Percentiles rank a stretch among this genome's conserved stretches.
These are phyloP conservation scores for Limnephilus rhombicus DNA, from an alignment of 2,888 invertebrate species.

Conservation along the genomic window DNA sequence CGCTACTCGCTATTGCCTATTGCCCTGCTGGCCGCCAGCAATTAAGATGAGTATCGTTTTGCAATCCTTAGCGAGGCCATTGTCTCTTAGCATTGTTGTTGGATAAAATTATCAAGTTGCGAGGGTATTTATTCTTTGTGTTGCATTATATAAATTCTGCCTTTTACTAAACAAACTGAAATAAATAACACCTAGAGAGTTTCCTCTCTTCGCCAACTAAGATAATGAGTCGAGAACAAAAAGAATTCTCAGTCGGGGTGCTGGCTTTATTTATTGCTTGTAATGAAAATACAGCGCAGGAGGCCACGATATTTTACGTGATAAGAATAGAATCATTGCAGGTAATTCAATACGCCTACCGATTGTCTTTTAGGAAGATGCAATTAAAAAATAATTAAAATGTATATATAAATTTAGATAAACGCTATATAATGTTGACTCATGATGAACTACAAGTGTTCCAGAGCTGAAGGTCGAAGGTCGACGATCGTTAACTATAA, in stretches of 20 bases:
- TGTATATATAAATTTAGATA: background rate
- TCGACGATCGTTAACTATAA: background rate
- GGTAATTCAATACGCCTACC: background rate
- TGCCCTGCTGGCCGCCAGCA: background rate
- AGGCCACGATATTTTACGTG: slow-evolving; percentile 9
- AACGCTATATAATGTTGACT: background rate
- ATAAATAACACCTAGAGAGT: slow-evolving; percentile 3
- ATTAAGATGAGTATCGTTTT: slow-evolving; percentile 26
- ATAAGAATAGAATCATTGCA: slow-evolving; percentile 2
- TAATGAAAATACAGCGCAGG: slow-evolving; percentile 2
- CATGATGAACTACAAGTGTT: background rate
- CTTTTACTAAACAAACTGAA: background rate
- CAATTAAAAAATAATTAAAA: background rate
- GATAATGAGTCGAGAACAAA: slow-evolving; percentile 19
- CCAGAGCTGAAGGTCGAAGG: background rate
- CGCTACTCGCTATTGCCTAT: background rate
- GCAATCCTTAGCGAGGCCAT: slow-evolving; percentile 15
- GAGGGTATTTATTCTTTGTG: slow-evolving; percentile 22
- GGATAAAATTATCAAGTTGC: slow-evolving; percentile 15
- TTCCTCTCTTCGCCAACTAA: background rate
- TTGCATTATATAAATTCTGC: slow-evolving; percentile 8
- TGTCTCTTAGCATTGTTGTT: slow-evolving; percentile 6
- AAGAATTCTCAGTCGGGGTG: background rate
- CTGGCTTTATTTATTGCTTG: background rate
- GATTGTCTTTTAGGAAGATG: background rate